A percentile compares a stretch with the other conserved stretches of the same genome.
Evolutionary conservation across 2,113 vertebrate genomes (phyloP).

Genomic region (Tenebrosternarchus preto): DNA sequence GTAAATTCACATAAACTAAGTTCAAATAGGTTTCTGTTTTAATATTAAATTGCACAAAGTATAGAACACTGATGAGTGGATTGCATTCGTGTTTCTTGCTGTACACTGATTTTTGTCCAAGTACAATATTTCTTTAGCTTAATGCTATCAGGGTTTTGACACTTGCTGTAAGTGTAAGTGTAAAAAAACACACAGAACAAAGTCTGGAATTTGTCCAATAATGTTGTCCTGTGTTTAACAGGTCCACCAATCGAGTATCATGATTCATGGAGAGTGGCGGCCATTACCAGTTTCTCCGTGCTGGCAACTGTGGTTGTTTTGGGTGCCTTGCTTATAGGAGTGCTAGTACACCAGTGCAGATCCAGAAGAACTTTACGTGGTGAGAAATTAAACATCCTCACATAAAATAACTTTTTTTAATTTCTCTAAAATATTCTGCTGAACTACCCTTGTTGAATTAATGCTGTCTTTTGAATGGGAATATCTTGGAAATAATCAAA

Average conservation of each 20-base stretch:
- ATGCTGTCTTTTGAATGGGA: not conserved
- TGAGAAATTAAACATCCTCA: slow-evolving; percentile 53
- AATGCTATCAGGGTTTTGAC: slow-evolving; percentile 26
- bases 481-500: slow-evolving; percentile 12
- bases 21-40: not conserved
- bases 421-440: not conserved
- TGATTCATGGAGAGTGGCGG: slow-evolving; percentile 75
- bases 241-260: slow-evolving; percentile 37
- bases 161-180: slow-evolving; percentile 17
- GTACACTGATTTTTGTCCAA: not conserved
- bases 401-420: not conserved
- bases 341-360: slow-evolving; percentile 74
- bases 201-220: slow-evolving; percentile 24
- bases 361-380: slow-evolving; percentile 74
- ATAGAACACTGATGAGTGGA: not conserved
- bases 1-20: not conserved
- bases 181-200: not conserved
- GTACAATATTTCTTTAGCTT: not conserved
- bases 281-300: slow-evolving; percentile 78
- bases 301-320: slow-evolving; percentile 72
- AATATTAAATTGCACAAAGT: not conserved
- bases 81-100: no score
- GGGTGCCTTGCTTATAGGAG: slow-evolving; percentile 71
- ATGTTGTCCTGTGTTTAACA: slow-evolving; percentile 43
- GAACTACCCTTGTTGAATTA: not conserved